Conservation (phyloP, 2,113 vertebrate genomes). For the Rhagologus leucostigma region DNA sequence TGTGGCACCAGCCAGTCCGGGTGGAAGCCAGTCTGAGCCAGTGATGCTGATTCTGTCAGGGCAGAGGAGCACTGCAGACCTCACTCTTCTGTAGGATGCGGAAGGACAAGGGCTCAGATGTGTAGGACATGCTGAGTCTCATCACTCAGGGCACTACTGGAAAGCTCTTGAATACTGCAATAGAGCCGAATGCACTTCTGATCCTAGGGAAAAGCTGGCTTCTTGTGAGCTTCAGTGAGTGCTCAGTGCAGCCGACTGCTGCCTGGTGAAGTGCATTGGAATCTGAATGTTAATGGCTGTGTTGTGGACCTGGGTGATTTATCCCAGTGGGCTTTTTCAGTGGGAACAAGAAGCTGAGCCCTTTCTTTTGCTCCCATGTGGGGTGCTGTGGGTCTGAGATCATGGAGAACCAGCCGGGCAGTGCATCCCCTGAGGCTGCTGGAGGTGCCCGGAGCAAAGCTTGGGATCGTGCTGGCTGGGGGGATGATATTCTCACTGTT, state of each 20-base stretch:
- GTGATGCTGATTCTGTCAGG: not conserved
- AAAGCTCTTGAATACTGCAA: not conserved
- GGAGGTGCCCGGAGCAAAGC: not conserved
- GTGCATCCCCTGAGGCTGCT: not conserved
- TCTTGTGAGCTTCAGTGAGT: not conserved
- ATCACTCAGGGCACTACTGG: not conserved
- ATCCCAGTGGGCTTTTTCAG: not conserved
- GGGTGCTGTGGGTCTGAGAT: not conserved
- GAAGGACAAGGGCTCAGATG: not conserved
- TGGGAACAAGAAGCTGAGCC: not conserved
- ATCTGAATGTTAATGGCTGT: rapidly evolving
- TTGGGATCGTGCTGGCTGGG: rapidly evolving
- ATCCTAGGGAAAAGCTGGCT: not conserved
- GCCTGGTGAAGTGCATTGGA: not conserved
- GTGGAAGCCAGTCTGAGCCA: not conserved
- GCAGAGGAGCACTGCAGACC: not conserved
- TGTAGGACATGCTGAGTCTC: not conserved
- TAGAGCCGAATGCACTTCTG: not conserved
- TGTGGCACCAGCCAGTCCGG: not conserved
- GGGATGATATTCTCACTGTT: not conserved
- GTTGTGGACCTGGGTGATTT: not conserved
- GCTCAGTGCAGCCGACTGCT: not conserved
- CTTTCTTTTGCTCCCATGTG: not conserved
- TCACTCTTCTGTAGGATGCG: not conserved
- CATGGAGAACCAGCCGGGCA: not conserved